Evolutionary conservation across 1,140 invertebrate species (phyloP), one percentile per base, ranked within the genome.

Genomic region (Aphaenogaster floridana): DNA sequence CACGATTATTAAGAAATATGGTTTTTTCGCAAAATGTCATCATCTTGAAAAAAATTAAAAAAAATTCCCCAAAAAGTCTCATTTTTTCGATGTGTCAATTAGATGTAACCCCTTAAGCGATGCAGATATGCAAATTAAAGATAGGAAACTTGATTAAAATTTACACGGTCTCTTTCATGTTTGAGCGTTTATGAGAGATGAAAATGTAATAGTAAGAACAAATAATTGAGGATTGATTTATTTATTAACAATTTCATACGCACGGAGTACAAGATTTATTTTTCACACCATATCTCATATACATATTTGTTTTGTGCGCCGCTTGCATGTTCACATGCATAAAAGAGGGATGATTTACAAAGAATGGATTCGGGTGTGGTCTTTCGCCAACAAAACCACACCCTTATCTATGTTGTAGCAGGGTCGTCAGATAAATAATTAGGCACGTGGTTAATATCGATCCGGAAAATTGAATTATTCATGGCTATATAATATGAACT

Each of bases 371-470:
- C 39, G 66, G 79, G 79, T 81, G 79, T 81, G 79, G 79, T 45
- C 66, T 34, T 59, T 57, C 52, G 79, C 50, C 50, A 81, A 81
- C 66, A 81, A 81, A 57, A 81, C 79, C 79, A 81, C 79, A 81
- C 79, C 79, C 79, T 45, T 45, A 71, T 81, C 66, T 45, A 71
- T 81, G 79, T 81, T 71, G 52, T 57, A 71, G 79, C 52, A 45
- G 45, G 77, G n/a, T 68, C 57, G 74, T 77, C 34, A 68, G 79
- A 81, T 81, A 81, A 81, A 81, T 81, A 81, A 81, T 81, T 71
- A 81, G 52, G 21, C 36, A 71, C 39, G 79, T 81, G 66, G 64
- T 71, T 45, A 71, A 71, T 21, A 71, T 81, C 21, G 79, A 81
- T 81, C 64, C 21, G 79, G 36, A 45, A 71, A 71, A 81, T 81